Base-by-base conservation (phyloP, 1,140 invertebrate genomes). In the Panulirus ornatus region DNA sequence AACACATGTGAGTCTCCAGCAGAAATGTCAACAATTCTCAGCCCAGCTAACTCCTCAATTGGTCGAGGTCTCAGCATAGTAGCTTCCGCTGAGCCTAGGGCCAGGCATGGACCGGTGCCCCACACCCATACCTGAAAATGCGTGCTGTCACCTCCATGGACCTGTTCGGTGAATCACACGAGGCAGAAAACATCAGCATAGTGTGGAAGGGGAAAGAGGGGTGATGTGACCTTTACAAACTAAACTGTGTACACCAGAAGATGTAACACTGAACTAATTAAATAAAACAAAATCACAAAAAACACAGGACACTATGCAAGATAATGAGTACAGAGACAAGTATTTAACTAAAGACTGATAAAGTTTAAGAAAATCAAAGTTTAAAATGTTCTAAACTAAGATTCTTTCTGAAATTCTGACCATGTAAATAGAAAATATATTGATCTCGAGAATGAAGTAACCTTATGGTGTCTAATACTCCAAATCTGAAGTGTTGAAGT, bases 1-100 rank as follows among this genome's bases (percentile, higher is more conserved):
- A 96, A 92, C 93, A 95, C 95, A 92, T 96, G 95, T 86, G 95
- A 95, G 85, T 96, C 95, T 3, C 96, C 95, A 3, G 95, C 94
- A 22, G 94, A 93, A 73, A 95, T 93, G 71, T 94, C 94, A 0
- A 94, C 91, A n/a, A 95, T 93, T 89, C 94, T 93, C 73, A 94
- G 94, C 5, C 83, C 91, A 11, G 92, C 63, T 58, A 95, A 91
- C 51, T 93, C 92, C 76, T 94, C 94, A 19, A 95, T 92, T 76
- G 94, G 93, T 91, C 94, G 94, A 0, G 96, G 96, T 42, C 94
- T 93, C 27, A 95, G 92, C 30, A 94, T 94, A 76, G 95, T 95
- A 3, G 94, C 94, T 92, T 96, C 96, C 51, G 95, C 93, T n/a
- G 94, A 94, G 16, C 95, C 95, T 93, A 94, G 93, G 19, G 95